These are phyloP conservation scores for Acleris literana DNA, from an alignment of 2,888 invertebrate species.

Conservation along the genomic window DNA sequence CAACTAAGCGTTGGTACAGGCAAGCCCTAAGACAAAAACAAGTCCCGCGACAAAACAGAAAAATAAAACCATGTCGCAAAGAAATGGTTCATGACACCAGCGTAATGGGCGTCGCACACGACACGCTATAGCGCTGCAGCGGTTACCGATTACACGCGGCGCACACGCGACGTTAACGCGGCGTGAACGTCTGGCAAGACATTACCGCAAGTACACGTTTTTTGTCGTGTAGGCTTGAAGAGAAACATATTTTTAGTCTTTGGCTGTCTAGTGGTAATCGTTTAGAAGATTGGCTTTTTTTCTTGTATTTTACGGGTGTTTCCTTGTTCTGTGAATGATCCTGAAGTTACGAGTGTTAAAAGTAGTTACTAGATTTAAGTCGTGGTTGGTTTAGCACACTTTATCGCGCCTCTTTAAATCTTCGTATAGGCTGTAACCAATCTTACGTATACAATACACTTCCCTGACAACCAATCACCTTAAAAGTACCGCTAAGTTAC, in stretches of 20 bases:
- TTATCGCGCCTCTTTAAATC: too few species aligned
- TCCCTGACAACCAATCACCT: too few species aligned
- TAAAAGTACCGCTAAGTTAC: too few species aligned
- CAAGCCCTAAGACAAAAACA: background rate
- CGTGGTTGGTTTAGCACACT: too few species aligned
- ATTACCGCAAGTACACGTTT: slow-evolving; percentile 2
- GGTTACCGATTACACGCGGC: slow-evolving; percentile 73
- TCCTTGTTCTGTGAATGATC: too few species aligned
- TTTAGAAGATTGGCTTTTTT: too few species aligned
- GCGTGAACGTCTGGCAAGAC: slow-evolving; percentile 59
- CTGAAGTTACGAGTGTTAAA: too few species aligned
- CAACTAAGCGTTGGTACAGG: background rate
- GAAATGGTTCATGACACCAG: slow-evolving; percentile 49
- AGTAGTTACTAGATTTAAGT: too few species aligned
- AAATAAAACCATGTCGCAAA: slow-evolving; percentile 55
- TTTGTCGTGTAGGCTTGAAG: background rate
- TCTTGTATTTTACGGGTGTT: too few species aligned
- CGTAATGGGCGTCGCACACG: slow-evolving; percentile 67
- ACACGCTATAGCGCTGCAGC: slow-evolving; percentile 52
- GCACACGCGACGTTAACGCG: slow-evolving; percentile 49
- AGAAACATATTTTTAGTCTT: background rate
- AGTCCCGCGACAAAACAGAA: background rate
- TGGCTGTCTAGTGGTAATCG: too few species aligned
- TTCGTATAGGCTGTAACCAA: too few species aligned
- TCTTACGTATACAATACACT: too few species aligned